Base-by-base conservation (phyloP, 2,113 vertebrate species). In the Rhagologus leucostigma region DNA sequence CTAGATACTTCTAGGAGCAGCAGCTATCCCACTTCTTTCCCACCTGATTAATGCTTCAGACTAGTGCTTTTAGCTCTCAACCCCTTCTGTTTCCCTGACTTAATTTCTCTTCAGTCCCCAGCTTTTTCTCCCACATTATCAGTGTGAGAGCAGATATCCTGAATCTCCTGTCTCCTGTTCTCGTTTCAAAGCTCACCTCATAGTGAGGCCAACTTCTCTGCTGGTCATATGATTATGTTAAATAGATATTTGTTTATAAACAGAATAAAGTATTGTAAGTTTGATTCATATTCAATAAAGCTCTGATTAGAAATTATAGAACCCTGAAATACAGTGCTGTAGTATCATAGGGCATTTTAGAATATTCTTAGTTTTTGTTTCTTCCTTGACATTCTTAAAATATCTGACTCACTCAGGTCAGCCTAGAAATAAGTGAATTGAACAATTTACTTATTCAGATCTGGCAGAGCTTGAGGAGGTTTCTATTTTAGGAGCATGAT, bases 401-500 rank as follows among this genome's bases (percentile, higher is more conserved):
- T 89, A 81, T 44, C 37, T 78, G 37, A 64, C 18, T 57, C 7
- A 7, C 55, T 90, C 33, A 79, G 69, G 80, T 92, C 90, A 84
- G 23, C 26, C 65, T 75, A 79, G 56, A 81, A 93, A 90, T 53
- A 86, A 88, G 20, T 68, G 82, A 94, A 76, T 63, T 67, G 68
- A 86, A 86, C 76, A 89, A 94, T 87, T 89, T 76, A 80, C 16
- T 96, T 95, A 44, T 80, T 90, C 60, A 89, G 44, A 93, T 89
- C 32, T 71, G 73, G 26, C 86, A 93, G 71, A 92, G 90, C 94
- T 96, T 50, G 39, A 76, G 80, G 95, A 89, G 24, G 21, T 87
- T 97, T 93, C 90, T 94, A 92, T 96, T 93, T 95, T 94, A 92
- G 77, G 90, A 84, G 6, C 56, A 37, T 26, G 10, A 41, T 68